Conservation (phyloP, 1,140 invertebrate genomes). For the Brachionus rubens region DNA sequence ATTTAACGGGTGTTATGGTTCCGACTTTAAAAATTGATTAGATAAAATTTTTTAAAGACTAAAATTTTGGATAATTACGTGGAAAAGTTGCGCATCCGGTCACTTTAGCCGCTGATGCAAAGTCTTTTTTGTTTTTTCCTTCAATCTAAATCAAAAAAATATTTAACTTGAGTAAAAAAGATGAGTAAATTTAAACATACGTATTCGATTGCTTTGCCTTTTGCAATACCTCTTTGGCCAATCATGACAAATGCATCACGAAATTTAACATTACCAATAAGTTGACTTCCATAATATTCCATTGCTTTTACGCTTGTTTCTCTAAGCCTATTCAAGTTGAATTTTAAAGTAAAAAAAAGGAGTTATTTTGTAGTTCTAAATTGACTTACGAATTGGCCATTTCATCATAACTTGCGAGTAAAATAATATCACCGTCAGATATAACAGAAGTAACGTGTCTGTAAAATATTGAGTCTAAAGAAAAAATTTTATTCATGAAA, state of each 20-base stretch:
- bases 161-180: neutral
- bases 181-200: conserved; percentile 51
- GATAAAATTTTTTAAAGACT: neutral
- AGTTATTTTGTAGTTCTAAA: neutral
- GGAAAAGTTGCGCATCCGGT: conserved; percentile 40
- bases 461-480: conserved; percentile 51
- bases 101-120: conserved; percentile 12
- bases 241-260: conserved; percentile 64
- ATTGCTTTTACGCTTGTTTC: conserved; percentile 51
- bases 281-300: conserved; percentile 58
- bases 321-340: too few species aligned
- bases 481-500: conserved; percentile 15
- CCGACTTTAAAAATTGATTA: conserved; percentile 20
- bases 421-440: conserved; percentile 50
- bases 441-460: conserved; percentile 52
- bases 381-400: conserved; percentile 51
- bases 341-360: neutral
- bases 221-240: conserved; percentile 63
- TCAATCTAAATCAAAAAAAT: conserved; percentile 4
- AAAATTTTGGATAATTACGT: neutral
- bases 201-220: conserved; percentile 64
- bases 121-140: conserved; percentile 39
- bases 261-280: conserved; percentile 62
- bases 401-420: conserved; percentile 56
- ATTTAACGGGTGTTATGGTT: conserved; percentile 21